phyloP scores from a whole-genome alignment of 2,888 invertebrate genomes.

The Aromia moschata region DNA sequence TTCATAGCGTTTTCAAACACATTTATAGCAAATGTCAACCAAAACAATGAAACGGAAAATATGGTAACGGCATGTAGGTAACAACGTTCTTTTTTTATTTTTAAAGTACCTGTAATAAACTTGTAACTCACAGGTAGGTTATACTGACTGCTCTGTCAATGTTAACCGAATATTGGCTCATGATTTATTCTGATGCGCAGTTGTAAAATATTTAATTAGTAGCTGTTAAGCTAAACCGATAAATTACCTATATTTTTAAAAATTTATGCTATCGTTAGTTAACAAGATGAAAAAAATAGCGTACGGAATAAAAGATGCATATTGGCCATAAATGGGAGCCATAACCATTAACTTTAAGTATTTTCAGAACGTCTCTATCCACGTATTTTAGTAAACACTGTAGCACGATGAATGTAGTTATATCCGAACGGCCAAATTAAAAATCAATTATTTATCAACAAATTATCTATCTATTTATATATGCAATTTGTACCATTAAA shows the following conservation, averaged over 20 bases:
- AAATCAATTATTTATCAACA: too few species aligned
- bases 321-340: conserved; percentile 45
- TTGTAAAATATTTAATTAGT: conserved; percentile 18
- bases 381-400: conserved; percentile 40
- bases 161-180: background rate
- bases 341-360: conserved; percentile 46
- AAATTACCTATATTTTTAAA: conserved; percentile 33
- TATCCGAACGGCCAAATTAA: background rate
- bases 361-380: conserved; percentile 44
- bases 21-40: too few species aligned
- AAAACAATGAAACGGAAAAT: too few species aligned
- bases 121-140: too few species aligned
- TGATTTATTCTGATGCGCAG: conserved; percentile 17
- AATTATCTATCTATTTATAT: too few species aligned
- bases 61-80: too few species aligned
- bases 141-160: too few species aligned
- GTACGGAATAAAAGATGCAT: conserved; percentile 40
- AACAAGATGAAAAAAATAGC: conserved; percentile 35
- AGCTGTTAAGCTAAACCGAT: conserved; percentile 18
- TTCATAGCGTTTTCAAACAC: too few species aligned
- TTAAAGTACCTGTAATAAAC: too few species aligned
- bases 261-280: conserved; percentile 35
- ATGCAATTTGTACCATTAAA: too few species aligned
- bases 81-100: too few species aligned
- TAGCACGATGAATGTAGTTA: conserved; percentile 38